Evolutionary conservation across 2,797 vertebrate genomes (phyloP).

Genomic region (Heteromormyrus szaboi): DNA sequence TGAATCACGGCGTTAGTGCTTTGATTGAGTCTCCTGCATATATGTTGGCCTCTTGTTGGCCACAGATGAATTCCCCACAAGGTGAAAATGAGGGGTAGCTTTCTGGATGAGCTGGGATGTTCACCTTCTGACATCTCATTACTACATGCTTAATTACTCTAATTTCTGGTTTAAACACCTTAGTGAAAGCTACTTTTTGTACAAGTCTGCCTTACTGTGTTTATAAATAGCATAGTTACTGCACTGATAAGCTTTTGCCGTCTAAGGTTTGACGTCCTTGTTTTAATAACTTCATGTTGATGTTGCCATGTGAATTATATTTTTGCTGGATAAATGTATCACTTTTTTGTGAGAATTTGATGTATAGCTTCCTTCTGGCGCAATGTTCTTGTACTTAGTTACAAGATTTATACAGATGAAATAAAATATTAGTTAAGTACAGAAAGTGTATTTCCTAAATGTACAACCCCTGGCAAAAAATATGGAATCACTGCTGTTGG

Average conservation of each 20-base stretch:
- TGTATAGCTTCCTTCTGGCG: neutral
- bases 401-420: neutral
- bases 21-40: conserved; percentile 42
- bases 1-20: conserved; percentile 11
- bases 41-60: conserved; percentile 27
- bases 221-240: conserved; percentile 6
- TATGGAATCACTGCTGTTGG: too few species aligned
- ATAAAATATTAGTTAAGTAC: neutral
- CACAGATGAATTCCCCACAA: conserved; percentile 37
- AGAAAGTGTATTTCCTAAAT: neutral
- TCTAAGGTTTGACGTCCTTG: neutral
- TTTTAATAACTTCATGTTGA: neutral
- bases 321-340: neutral
- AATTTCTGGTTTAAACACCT: conserved; percentile 22
- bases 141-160: conserved; percentile 21
- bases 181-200: conserved; percentile 10
- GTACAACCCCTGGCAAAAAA: too few species aligned
- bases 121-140: conserved; percentile 29
- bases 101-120: conserved; percentile 25
- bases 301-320: neutral
- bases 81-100: conserved; percentile 34
- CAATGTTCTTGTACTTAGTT: neutral
- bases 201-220: neutral
- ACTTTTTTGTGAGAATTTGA: neutral
- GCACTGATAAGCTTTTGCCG: conserved; percentile 6